Percentiles rank a stretch among this genome's conserved stretches.
phyloP scores from a whole-genome alignment of 2,797 vertebrate species.

The Prionace glauca region DNA sequence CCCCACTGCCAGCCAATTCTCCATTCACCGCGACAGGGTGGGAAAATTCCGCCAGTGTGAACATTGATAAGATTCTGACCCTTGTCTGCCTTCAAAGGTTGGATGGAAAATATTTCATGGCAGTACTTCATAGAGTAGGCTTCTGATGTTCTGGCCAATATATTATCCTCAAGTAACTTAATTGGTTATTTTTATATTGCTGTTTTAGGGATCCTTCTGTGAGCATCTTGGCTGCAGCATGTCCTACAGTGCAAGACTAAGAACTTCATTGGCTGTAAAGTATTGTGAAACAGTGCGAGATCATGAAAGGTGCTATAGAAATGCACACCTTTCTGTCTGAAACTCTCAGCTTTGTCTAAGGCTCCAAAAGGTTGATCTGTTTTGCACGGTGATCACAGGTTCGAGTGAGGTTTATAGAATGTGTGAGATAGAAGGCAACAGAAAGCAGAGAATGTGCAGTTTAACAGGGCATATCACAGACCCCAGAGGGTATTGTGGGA shows the following conservation, averaged over 20 bases:
- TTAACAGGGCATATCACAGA: neutral
- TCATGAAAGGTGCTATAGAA: neutral
- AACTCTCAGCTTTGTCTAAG: neutral
- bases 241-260: neutral
- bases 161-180: neutral
- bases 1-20: too few species aligned
- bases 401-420: neutral
- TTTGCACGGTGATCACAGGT: neutral
- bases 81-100: neutral
- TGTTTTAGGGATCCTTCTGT: neutral
- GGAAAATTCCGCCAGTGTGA: too few species aligned
- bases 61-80: too few species aligned
- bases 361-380: neutral
- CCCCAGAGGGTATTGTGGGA: neutral
- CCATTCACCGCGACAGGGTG: too few species aligned
- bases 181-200: neutral
- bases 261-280: neutral
- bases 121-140: neutral
- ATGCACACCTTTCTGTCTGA: neutral
- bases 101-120: neutral
- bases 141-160: too few species aligned
- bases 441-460: neutral
- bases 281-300: neutral
- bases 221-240: neutral
- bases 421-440: neutral